Evolutionary conservation across 1,140 invertebrate species (phyloP).

Genomic region (Hydropsyche tenuis): DNA sequence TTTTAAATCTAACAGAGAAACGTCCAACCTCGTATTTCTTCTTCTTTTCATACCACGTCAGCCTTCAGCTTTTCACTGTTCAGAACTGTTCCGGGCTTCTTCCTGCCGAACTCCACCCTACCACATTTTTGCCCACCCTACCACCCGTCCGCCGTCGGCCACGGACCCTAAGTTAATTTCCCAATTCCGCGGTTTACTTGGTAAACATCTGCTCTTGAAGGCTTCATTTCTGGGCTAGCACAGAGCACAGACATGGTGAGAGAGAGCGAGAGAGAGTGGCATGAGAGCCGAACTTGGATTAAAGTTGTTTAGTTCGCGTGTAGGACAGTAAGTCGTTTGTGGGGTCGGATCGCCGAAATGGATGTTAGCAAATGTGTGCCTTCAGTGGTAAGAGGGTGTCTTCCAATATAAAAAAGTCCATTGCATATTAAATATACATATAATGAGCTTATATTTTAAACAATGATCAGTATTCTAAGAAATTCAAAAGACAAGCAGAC

Average conservation of each 20-base stretch:
- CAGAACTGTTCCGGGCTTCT: not conserved
- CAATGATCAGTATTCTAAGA: too few relatives aligned
- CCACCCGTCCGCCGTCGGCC: constrained; percentile 17
- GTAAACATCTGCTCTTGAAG: constrained; percentile 49
- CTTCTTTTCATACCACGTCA: too few relatives aligned
- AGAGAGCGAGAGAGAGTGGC: not conserved
- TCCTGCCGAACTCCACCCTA: not conserved
- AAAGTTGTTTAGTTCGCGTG: constrained; percentile 39
- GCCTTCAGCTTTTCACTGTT: too few relatives aligned
- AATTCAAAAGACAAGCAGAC: too few relatives aligned
- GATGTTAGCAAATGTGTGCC: constrained; percentile 14
- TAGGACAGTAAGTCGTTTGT: constrained; percentile 36
- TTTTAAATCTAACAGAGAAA: too few relatives aligned
- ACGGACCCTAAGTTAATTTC: constrained; percentile 49
- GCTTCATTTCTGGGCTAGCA: constrained; percentile 44
- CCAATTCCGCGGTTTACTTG: constrained; percentile 48
- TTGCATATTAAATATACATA: constrained; percentile 2
- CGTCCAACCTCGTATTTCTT: too few relatives aligned
- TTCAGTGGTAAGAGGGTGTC: not conserved
- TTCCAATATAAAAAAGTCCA: not conserved
- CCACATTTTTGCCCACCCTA: not conserved
- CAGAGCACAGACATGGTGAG: not conserved
- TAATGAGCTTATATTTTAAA: too few relatives aligned
- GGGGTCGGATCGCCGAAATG: constrained; percentile 20
- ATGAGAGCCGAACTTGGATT: constrained; percentile 35